Evolutionary conservation across 2,888 invertebrate genomes (phyloP), one percentile per base, ranked within the genome.

Genomic region (Pantelozetes paolii): DNA sequence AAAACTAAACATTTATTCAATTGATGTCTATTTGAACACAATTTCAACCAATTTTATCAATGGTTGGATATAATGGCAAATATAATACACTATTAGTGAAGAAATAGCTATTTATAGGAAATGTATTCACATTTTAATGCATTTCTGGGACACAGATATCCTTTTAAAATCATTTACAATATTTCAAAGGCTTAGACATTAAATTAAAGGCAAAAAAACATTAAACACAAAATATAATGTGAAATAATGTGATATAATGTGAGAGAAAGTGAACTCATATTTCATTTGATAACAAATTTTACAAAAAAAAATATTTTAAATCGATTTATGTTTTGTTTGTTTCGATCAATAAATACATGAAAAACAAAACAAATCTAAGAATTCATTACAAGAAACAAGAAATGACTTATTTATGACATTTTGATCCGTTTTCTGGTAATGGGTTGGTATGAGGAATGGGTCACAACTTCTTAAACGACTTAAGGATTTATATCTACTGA

Each of bases 361-460:
- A 54, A 54, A 54, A 54, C 2, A 20, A 20, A n/a, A n/a, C n/a
- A 23, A 54, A 23, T n/a, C n/a, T n/a, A n/a, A n/a, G n/a, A 9
- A 20, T 20, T 23, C 20, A 13, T 20, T 26, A 54, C 54, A n/a
- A n/a, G n/a, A n/a, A n/a, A n/a, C n/a, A n/a, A 45, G 11, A 54
- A 54, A 54, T 13, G 54, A 54, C 54, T 54, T 54, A 54, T n/a
- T 54, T 54, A 54, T 13, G 54, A 54, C 54, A 54, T 54, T 54
- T 54, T 20, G 54, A 54, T 54, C 20, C 13, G 20, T 54, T n/a
- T n/a, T n/a, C n/a, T n/a, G n/a, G n/a, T n/a, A n/a, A n/a, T n/a
- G n/a, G n/a, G n/a, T n/a, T n/a, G n/a, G n/a, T n/a, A n/a, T n/a
- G n/a, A n/a, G n/a, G n/a, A n/a, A n/a, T n/a, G n/a, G n/a, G n/a